Conservation (phyloP, 2,888 invertebrate species). For the Athalia circularis region DNA sequence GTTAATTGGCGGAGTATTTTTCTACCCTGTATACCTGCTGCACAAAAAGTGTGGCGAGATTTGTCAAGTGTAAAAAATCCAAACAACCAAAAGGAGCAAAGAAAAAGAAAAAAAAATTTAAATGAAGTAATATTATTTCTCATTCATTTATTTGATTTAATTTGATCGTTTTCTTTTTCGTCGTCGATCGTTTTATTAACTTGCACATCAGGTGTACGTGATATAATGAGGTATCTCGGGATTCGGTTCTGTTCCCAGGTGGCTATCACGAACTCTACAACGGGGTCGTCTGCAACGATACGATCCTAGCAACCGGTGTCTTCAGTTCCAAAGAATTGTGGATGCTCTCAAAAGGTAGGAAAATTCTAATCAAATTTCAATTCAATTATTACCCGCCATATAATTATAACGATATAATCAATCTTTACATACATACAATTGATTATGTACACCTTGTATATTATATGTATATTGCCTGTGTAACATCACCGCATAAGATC, state of each 20-base stretch:
- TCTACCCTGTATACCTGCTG: neutral
- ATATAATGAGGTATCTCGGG: conserved; percentile 37
- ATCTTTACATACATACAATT: neutral
- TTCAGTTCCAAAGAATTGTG: conserved; percentile 99
- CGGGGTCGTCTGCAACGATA: conserved; percentile 99
- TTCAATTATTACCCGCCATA: neutral
- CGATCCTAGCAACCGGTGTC: conserved; percentile 99
- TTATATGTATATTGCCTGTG: neutral
- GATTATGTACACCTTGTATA: neutral
- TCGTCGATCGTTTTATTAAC: neutral
- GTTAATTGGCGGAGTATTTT: neutral
- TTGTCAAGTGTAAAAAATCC: neutral
- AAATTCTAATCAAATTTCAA: conserved; percentile 51
- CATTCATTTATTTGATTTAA: neutral
- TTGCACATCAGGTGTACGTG: neutral
- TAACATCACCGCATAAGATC: conserved; percentile 43
- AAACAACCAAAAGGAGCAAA: neutral
- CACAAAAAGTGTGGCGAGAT: neutral
- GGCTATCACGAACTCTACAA: conserved; percentile 94
- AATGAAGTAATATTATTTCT: neutral
- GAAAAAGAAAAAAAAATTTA: neutral
- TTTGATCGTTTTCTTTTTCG: neutral
- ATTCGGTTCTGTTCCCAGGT: conserved; percentile 73
- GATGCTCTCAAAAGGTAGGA: conserved; percentile 96
- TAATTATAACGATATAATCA: conserved; percentile 4